Evolutionary conservation across 2,888 invertebrate genomes (phyloP), one percentile per base, ranked within the genome.

Genomic region (Netelia fuscicornis): DNA sequence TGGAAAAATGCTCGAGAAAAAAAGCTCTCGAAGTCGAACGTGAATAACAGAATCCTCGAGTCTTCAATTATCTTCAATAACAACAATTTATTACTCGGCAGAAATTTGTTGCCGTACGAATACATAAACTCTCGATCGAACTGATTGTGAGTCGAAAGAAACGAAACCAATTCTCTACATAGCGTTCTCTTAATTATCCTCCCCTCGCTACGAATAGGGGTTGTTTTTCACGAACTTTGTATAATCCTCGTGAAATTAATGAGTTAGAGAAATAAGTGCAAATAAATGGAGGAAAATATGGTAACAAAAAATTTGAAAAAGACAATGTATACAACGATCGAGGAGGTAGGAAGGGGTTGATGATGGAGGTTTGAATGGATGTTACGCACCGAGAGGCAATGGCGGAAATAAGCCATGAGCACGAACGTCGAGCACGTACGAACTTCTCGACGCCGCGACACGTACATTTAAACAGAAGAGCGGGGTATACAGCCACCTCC

Each of bases 401-500:
- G 30, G 20, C 13, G 54, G 20, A 70, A 62, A 25, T 30, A 30
- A 54, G 70, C 65, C 37, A 23, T 17, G 37, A 82, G 48, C 56
- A 48, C 64, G 56, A 76, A 25, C n/a, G 44, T 48, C n/a, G 30
- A 82, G 82, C 82, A 82, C 82, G 82, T 80, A 80, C 64, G 48
- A 60, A 72, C n/a, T 82, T 72, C 64, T 62, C 71, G 42, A 54
- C 30, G 23, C 70, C 52, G 9, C 71, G 52, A 78, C 78, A 62
- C 78, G 78, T 70, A 62, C 13, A 42, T 30, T 48, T 48, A 42
- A 25, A 17, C 48, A 25, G 48, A 37, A 71, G 37, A 10, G 8
- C 10, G 58, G 20, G 17, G 52, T 64, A 64, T 64, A 20, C 79
- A 37, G 6, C 48, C 30, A 1, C 20, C 23, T 58, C 58, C 37